A percentile compares a stretch with the other conserved stretches of the same genome.
Conservation (phyloP, 2,797 vertebrate genomes). For the Chanos chanos region DNA sequence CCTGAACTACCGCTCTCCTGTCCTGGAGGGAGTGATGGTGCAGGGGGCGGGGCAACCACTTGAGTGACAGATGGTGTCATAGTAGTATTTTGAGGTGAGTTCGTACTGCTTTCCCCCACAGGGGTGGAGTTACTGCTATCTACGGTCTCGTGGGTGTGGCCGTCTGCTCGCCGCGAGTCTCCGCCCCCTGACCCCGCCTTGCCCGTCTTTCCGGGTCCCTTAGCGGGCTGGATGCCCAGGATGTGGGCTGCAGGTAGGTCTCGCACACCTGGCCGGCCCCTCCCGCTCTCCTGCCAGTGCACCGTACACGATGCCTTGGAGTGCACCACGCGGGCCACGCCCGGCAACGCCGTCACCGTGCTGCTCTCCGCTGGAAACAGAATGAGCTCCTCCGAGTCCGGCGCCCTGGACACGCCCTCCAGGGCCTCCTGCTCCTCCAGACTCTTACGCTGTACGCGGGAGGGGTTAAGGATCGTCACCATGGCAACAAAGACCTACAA, state of each 20-base stretch:
- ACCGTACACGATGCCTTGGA: slow-evolving; percentile 97
- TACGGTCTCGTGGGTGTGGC: slow-evolving; percentile 18
- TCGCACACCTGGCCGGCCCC: slow-evolving; percentile 82
- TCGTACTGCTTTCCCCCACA: slow-evolving; percentile 29
- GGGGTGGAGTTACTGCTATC: slow-evolving; percentile 16
- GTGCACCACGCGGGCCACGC: slow-evolving; percentile 94
- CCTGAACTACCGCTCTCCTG: slow-evolving; percentile 61
- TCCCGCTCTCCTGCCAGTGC: slow-evolving; percentile 94
- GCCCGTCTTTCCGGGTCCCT: slow-evolving; percentile 53
- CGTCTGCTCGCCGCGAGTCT: slow-evolving; percentile 30
- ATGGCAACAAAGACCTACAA: background rate
- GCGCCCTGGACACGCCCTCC: slow-evolving; percentile 60
- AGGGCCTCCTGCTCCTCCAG: slow-evolving; percentile 84
- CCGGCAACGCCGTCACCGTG: slow-evolving; percentile 83
- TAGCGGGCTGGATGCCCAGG: slow-evolving; percentile 80
- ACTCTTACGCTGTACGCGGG: slow-evolving; percentile 80
- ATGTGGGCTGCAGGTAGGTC: slow-evolving; percentile 93
- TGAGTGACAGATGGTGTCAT: slow-evolving; percentile 12
- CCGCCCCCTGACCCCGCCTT: slow-evolving; percentile 38
- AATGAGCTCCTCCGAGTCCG: slow-evolving; percentile 75
- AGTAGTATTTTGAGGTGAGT: slow-evolving; percentile 16
- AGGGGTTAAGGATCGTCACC: slow-evolving; percentile 53
- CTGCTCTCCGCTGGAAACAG: slow-evolving; percentile 91
- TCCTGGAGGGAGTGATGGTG: background rate
- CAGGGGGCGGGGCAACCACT: slow-evolving; percentile 11